Conservation (phyloP, 2,113 vertebrate species). For the Cairina moschata region DNA sequence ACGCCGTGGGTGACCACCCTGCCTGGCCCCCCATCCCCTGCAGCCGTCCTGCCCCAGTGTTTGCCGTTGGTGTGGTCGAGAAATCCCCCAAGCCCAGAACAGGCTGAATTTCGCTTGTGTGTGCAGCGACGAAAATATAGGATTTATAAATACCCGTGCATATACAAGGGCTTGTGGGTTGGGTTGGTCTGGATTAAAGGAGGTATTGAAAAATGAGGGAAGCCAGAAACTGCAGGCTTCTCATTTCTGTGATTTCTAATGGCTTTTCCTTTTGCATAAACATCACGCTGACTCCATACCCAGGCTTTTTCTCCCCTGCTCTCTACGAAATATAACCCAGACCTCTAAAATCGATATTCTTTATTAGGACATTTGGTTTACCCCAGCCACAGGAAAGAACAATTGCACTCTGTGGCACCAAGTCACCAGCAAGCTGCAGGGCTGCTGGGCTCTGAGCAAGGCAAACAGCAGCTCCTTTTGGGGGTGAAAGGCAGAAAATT, state of each 20-base stretch:
- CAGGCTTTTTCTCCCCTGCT: constrained; percentile 28
- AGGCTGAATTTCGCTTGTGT: constrained; percentile 65
- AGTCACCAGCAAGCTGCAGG: neutral
- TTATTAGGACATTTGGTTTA: constrained; percentile 44
- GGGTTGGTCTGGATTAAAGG: constrained; percentile 67
- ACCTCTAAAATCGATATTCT: constrained; percentile 45
- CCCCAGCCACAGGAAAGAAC: constrained; percentile 1
- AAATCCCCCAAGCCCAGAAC: constrained; percentile 51
- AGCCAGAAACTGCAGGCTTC: constrained; percentile 67
- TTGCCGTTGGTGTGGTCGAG: constrained; percentile 33
- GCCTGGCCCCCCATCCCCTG: neutral
- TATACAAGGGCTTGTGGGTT: constrained; percentile 51
- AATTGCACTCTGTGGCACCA: constrained; percentile 29
- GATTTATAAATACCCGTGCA: constrained; percentile 66
- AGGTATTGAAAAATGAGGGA: constrained; percentile 68
- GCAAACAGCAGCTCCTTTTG: neutral
- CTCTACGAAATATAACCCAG: constrained; percentile 20
- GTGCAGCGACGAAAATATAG: constrained; percentile 34
- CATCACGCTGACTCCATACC: constrained; percentile 48
- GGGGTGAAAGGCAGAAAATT: neutral
- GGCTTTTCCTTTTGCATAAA: constrained; percentile 71
- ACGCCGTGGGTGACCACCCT: neutral
- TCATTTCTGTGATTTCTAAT: constrained; percentile 62
- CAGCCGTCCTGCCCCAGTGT: neutral
- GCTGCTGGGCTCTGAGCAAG: neutral